Base-by-base conservation (phyloP, 1,140 invertebrate species). In the Brachionus asplanchnoidis region DNA sequence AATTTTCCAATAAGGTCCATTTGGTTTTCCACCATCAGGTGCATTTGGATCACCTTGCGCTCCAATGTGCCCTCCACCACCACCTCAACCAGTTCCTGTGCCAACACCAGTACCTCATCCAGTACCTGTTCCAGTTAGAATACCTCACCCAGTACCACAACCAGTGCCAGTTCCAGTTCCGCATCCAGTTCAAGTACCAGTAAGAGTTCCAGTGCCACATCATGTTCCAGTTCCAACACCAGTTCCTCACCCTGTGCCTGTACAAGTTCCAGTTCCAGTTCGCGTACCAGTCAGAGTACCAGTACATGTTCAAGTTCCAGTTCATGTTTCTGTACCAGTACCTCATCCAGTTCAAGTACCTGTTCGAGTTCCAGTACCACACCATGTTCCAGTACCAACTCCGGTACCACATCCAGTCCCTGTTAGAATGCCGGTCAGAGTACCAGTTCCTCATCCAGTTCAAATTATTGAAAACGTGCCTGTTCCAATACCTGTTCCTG, bases 391-490 rank as follows among this genome's bases (percentile, higher is more conserved):
- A 56, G 46, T 56, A 60, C 77, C 77, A 9, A 36, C 28, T 79
- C 50, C 50, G 20, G 77, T 79, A 17, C 77, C 14, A 26, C n/a
- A 20, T 11, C 77, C 77, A 36, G 46, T 56, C 1, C 26, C 32
- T 36, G 53, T 79, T 0, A 56, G 50, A 60, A 56, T 40, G 8
- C 77, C 50, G 32, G 50, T 60, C 7, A 28, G 28, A 60, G 50
- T 79, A n/a, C 77, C 50, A 79, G 77, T 79, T 17, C 75, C 75
- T 42, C 23, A 53, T 53, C 75, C 75, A 78, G 32, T 42, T 20
- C 75, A 26, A 53, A 44, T 77, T 26, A 14, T 53, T 17, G 77
- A 79, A 79, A 5, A 20, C 17, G 50, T 79, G 28, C 36, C 36
- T 20, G 77, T 79, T 5, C 77, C 50, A 60, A 9, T 50, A 20